Evolutionary conservation across 2,888 invertebrate genomes (phyloP), one percentile per base, ranked within the genome.

Genomic region (Euzetes globulus): DNA sequence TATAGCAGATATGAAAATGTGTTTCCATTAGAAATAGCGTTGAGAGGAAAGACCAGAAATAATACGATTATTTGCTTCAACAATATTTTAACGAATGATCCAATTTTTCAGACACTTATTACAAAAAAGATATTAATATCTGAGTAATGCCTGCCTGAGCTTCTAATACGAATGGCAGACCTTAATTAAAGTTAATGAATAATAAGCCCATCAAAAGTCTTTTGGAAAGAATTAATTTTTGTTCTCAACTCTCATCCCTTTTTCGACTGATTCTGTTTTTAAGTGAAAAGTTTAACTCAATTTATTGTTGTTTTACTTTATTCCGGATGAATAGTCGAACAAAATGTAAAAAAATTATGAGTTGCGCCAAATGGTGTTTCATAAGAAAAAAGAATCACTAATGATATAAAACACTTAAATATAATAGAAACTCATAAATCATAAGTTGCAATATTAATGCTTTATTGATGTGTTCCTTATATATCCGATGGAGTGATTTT

Each of bases 401-500:
- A 70, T 70, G 45, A 70, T 70, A 70, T 70, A 47, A 70, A 70
- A 70, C 70, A 70, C 70, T 70, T 70, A 45, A 70, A 47, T 70
- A 70, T 70, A 70, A 47, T 70, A 70, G 41, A 70, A 70, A 70
- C 41, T 47, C 45, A 47, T 70, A 70, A 70, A 70, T 70, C 70
- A 70, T 70, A 70, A 47, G 9, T 27, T 70, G 70, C 70, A 70
- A 47, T 70, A 70, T 70, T 70, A 70, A 70, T 70, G 70, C 45
- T 47, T 70, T 70, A 70, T 45, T 47, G 70, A 70, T 70, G 70
- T 70, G 45, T 63, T 70, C 19, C 70, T 70, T 22, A 70, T 47
- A 47, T 6, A 33, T 19, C 27, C 25, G 13, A 22, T 13, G 63
- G 19, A 33, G 33, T 65, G 58, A 27, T 55, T 55, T 19, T 25